Percentiles rank a stretch among this genome's conserved stretches.
phyloP scores from a whole-genome alignment of 2,888 invertebrate genomes.

The Cryptus viduatorius region DNA sequence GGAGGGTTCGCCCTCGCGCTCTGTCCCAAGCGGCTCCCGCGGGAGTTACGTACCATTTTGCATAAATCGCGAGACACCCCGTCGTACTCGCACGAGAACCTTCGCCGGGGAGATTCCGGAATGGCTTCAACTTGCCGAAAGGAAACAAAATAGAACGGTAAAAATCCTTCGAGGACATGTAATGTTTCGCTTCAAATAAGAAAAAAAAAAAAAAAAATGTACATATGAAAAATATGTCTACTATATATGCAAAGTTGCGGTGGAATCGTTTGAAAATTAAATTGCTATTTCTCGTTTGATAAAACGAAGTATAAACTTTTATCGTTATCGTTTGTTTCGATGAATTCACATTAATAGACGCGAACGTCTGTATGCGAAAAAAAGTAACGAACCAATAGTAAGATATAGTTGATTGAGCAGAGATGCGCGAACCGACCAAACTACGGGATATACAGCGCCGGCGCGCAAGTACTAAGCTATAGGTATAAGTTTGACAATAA shows the following conservation, averaged over 20 bases:
- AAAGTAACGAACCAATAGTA: neutral
- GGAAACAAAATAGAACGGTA: conserved; percentile 69
- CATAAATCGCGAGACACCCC: conserved; percentile 84
- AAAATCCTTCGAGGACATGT: conserved; percentile 32
- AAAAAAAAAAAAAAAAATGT: conserved; percentile 18
- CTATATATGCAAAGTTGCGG: neutral
- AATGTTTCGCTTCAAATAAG: conserved; percentile 10
- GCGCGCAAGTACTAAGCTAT: conserved; percentile 40
- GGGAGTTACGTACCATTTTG: conserved; percentile 84
- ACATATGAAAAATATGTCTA: neutral
- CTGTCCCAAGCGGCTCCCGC: conserved; percentile 77
- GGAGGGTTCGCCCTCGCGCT: conserved; percentile 72
- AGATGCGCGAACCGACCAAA: neutral
- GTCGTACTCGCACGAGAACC: conserved; percentile 77
- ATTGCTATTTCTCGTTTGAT: neutral
- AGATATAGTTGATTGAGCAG: neutral
- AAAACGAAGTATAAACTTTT: neutral
- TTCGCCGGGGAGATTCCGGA: conserved; percentile 80
- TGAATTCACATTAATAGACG: neutral
- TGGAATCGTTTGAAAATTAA: neutral
- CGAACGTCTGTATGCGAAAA: neutral
- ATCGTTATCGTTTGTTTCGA: neutral
- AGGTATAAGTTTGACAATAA: conserved; percentile 76
- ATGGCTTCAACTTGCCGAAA: conserved; percentile 75
- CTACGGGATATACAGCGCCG: neutral